Evolutionary conservation across 2,113 vertebrate genomes (phyloP).

Genomic region (Puffinus mauretanicus): DNA sequence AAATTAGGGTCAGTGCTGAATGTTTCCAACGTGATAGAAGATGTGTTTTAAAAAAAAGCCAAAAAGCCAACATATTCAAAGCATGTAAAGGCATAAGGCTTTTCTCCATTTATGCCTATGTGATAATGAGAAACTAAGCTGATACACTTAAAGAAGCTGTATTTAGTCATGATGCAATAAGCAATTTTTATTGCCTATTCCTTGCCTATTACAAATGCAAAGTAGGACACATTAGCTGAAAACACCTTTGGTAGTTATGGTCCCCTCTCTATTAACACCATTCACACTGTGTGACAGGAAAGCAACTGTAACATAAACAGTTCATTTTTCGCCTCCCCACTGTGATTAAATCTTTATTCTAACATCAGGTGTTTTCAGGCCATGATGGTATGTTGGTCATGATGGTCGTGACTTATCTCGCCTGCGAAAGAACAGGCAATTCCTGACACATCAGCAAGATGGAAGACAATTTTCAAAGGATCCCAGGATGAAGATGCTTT

Average conservation of each 20-base stretch:
- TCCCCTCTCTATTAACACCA: constrained; percentile 22
- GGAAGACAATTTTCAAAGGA: background rate
- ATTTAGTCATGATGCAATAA: background rate
- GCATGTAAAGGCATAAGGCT: background rate
- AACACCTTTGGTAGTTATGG: background rate
- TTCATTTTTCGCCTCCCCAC: background rate
- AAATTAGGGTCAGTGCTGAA: background rate
- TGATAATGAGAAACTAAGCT: background rate
- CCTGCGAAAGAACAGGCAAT: background rate
- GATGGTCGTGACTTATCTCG: background rate
- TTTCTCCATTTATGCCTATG: background rate
- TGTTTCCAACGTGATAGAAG: background rate
- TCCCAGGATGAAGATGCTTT: background rate
- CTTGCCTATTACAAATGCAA: background rate
- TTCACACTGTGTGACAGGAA: background rate
- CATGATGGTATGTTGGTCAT: background rate
- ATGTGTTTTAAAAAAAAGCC: background rate
- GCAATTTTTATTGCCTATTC: background rate
- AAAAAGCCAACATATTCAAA: background rate
- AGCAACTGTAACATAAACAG: constrained; percentile 30
- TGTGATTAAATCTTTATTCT: background rate
- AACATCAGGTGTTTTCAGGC: background rate
- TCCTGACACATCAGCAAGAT: background rate
- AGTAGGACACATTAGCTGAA: background rate
- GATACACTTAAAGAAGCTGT: background rate